phyloP scores from a whole-genome alignment of 2,797 vertebrate species.

The Cichlasoma orientale region DNA sequence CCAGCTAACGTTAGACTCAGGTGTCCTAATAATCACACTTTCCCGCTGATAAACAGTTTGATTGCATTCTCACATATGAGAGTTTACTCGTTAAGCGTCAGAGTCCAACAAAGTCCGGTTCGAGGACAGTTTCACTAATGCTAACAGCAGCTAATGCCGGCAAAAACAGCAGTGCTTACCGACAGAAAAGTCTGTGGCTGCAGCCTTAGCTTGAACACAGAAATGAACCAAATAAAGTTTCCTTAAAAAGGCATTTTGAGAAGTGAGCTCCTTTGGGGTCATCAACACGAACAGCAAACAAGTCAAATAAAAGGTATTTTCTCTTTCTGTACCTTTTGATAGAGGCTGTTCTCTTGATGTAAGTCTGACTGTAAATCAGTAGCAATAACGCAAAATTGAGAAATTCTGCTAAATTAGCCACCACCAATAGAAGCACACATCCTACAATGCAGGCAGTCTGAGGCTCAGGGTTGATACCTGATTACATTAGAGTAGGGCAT shows the following conservation, averaged over 20 bases:
- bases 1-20: no score
- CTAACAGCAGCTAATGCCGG: no score
- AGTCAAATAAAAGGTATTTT: constrained; percentile 37
- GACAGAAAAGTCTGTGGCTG: neutral
- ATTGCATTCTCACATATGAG: no score
- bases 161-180: no score
- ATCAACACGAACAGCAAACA: constrained; percentile 53
- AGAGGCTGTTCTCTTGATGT: constrained; percentile 29
- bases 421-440: constrained; percentile 34
- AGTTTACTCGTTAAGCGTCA: no score
- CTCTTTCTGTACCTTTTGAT: constrained; percentile 29
- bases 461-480: constrained; percentile 47
- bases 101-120: no score
- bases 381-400: constrained; percentile 35
- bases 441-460: constrained; percentile 20
- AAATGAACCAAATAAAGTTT: constrained; percentile 19
- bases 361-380: constrained; percentile 30
- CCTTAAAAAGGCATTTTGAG: constrained; percentile 33
- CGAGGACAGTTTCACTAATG: no score
- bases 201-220: neutral
- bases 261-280: constrained; percentile 48
- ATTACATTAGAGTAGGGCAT: constrained; percentile 45
- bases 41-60: no score
- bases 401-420: constrained; percentile 31
- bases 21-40: no score